These are phyloP conservation scores for Euphonia xanthogaster DNA, from an alignment of 2,797 vertebrate genomes.

Conservation along the genomic window DNA sequence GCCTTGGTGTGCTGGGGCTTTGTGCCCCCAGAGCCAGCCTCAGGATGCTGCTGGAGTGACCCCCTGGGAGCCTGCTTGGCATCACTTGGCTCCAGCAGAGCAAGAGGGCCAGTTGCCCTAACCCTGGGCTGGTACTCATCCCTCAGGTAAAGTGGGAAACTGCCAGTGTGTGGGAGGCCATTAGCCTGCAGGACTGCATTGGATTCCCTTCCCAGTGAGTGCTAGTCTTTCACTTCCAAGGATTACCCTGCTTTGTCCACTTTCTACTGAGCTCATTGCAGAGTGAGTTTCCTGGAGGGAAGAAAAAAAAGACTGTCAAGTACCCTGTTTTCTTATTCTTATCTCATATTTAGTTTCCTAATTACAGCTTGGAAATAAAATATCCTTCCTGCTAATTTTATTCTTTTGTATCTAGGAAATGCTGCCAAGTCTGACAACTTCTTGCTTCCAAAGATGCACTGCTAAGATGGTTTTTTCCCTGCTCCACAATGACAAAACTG, in stretches of 20 bases:
- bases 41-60: neutral
- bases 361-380: constrained; percentile 42
- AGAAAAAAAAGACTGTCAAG: neutral
- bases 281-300: neutral
- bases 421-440: constrained; percentile 30
- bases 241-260: neutral
- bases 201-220: neutral
- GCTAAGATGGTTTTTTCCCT: constrained; percentile 8
- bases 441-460: neutral
- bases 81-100: neutral
- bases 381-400: constrained; percentile 52
- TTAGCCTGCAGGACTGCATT: neutral
- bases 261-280: neutral
- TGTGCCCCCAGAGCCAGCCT: neutral
- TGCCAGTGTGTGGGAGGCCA: neutral
- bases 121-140: neutral
- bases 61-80: neutral
- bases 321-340: neutral
- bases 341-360: constrained; percentile 20
- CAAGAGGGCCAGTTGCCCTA: fast-evolving
- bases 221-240: neutral
- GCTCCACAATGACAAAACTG: constrained; percentile 21
- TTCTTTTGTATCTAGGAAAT: constrained; percentile 43
- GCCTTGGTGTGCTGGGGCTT: neutral
- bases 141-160: neutral